These are phyloP conservation scores for Melipona beecheii DNA, from an alignment of 2,888 invertebrate genomes.

Conservation along the genomic window DNA sequence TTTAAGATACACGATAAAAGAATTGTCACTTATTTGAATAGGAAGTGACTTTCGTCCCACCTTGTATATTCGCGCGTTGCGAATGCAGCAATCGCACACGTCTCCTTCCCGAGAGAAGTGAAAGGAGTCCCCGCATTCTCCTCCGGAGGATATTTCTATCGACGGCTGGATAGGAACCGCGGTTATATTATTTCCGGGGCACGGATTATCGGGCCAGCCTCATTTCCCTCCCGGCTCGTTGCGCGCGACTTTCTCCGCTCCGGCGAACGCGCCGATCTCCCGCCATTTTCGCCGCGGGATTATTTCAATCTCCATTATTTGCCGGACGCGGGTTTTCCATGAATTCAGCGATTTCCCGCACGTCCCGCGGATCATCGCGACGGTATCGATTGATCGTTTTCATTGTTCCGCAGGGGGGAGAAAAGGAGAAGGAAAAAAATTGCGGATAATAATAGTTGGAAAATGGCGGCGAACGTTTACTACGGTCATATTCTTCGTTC, in stretches of 20 bases:
- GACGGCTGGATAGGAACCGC: not conserved
- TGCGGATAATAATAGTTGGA: not conserved
- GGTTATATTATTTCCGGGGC: slow-evolving; percentile 3
- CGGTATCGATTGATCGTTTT: not conserved
- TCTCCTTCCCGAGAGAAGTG: not conserved
- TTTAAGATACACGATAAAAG: no score
- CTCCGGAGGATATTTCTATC: not conserved
- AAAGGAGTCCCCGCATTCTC: not conserved
- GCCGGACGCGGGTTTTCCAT: not conserved
- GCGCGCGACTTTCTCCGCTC: not conserved
- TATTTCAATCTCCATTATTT: not conserved
- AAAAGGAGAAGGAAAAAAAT: not conserved
- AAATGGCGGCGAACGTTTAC: not conserved
- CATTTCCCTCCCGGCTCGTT: not conserved
- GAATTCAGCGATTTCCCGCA: not conserved
- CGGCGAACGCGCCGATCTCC: not conserved
- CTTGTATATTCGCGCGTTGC: no score
- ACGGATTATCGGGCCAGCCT: not conserved
- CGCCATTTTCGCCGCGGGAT: not conserved
- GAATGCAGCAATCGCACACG: not conserved
- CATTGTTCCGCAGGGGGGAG: not conserved
- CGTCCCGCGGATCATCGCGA: not conserved
- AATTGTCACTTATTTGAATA: no score
- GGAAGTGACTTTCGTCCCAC: no score
- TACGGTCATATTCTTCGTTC: no score